These are phyloP conservation scores for Planococcus citri DNA, from an alignment of 1,140 invertebrate species.

Conservation along the genomic window DNA sequence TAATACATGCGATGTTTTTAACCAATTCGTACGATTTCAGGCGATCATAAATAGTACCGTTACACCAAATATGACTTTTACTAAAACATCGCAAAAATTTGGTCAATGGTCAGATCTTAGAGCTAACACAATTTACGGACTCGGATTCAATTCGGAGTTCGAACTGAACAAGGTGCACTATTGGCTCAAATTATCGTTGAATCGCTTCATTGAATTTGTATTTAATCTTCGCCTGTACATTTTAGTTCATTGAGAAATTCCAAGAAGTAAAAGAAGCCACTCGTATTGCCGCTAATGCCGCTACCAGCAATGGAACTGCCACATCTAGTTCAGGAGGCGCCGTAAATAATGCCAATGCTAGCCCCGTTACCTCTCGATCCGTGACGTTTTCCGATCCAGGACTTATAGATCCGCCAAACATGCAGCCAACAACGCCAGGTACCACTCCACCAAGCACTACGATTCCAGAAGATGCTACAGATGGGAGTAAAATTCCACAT, in stretches of 20 bases:
- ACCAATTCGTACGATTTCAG: conserved; percentile 43
- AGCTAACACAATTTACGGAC: conserved; percentile 93
- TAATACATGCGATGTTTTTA: conserved; percentile 20
- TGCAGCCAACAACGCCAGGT: conserved; percentile 25
- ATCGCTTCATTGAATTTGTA: background rate
- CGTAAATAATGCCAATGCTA: conserved; percentile 71
- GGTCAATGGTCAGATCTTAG: conserved; percentile 96
- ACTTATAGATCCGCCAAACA: conserved; percentile 39
- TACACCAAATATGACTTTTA: conserved; percentile 95
- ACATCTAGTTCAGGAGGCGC: conserved; percentile 52
- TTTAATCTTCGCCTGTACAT: conserved; percentile 26
- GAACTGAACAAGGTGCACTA: conserved; percentile 92
- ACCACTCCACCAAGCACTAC: conserved; percentile 22
- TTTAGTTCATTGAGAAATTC: conserved; percentile 95
- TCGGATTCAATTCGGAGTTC: conserved; percentile 88
- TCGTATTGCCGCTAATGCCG: conserved; percentile 49
- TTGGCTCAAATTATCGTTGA: conserved; percentile 26
- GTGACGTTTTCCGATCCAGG: conserved; percentile 27
- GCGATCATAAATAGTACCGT: conserved; percentile 97
- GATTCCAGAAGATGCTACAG: background rate
- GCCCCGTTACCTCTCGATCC: conserved; percentile 55
- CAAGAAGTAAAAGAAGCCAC: conserved; percentile 96
- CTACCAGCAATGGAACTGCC: conserved; percentile 47
- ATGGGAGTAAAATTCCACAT: conserved; percentile 22
- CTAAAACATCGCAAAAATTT: conserved; percentile 98